A percentile compares a stretch with the other conserved stretches of the same genome.
phyloP scores from a whole-genome alignment of 2,113 vertebrate species.

The Paradoxurus hermaphroditus region DNA sequence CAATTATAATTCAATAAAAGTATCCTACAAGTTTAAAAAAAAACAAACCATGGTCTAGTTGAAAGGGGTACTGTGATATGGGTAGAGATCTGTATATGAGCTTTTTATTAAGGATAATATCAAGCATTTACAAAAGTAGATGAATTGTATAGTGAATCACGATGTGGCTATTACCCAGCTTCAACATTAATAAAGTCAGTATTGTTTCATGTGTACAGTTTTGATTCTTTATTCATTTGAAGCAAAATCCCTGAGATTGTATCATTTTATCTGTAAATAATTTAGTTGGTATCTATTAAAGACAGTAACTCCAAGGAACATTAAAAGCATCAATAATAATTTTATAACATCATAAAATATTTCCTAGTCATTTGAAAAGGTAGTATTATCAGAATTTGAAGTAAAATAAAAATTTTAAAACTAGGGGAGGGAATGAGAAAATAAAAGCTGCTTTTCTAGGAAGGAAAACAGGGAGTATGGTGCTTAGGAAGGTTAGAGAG shows the following conservation, averaged over 20 bases:
- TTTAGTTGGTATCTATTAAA: background rate
- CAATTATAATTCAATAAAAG: background rate
- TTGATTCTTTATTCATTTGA: constrained; percentile 1
- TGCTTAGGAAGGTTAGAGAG: background rate
- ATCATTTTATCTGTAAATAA: background rate
- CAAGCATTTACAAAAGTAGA: background rate
- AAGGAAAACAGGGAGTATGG: background rate
- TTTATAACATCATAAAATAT: background rate
- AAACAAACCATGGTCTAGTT: background rate
- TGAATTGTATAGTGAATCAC: background rate
- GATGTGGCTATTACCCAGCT: background rate
- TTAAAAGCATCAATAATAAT: background rate
- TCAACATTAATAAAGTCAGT: background rate
- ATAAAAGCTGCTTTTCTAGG: background rate
- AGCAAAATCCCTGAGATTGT: background rate
- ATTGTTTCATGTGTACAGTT: background rate
- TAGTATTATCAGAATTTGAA: background rate
- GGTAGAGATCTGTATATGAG: background rate
- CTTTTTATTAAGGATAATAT: background rate
- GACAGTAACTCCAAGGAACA: constrained; percentile 1
- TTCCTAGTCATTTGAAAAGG: background rate
- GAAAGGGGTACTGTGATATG: background rate
- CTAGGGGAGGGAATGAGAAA: background rate
- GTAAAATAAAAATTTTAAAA: background rate
- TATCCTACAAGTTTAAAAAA: background rate